A percentile compares a stretch with the other conserved stretches of the same genome.
Conservation (phyloP, 2,113 vertebrate species). For the Charina bottae region DNA sequence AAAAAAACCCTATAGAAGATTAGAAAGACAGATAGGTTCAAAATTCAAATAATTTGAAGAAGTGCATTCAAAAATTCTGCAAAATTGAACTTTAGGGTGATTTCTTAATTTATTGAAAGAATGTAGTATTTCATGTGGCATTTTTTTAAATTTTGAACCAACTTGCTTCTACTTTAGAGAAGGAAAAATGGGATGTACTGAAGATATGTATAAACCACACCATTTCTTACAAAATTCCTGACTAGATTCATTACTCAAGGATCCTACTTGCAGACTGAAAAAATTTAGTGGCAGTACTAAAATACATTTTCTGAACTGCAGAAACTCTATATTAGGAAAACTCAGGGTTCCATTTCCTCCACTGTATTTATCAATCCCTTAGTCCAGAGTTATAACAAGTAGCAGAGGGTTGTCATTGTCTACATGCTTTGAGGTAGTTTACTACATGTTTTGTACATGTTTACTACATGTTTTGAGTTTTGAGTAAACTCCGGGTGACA, state of each 20-base stretch:
- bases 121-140: neutral
- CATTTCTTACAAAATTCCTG: neutral
- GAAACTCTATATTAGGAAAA: conserved; percentile 26
- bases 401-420: neutral
- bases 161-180: neutral
- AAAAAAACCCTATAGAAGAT: neutral
- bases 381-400: neutral
- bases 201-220: neutral
- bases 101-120: neutral
- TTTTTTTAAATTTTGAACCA: neutral
- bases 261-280: neutral
- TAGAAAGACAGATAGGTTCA: neutral
- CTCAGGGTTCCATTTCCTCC: neutral
- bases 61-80: neutral
- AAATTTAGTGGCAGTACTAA: conserved; percentile 1
- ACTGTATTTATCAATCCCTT: neutral
- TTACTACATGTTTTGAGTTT: too few species aligned
- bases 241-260: neutral
- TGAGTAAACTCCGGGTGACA: too few species aligned
- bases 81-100: neutral
- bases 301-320: conserved; percentile 3
- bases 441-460: too few species aligned
- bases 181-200: neutral
- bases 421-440: neutral
- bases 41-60: neutral